Evolutionary conservation across 2,888 invertebrate genomes (phyloP).

Genomic region (Colostygia pectinataria): DNA sequence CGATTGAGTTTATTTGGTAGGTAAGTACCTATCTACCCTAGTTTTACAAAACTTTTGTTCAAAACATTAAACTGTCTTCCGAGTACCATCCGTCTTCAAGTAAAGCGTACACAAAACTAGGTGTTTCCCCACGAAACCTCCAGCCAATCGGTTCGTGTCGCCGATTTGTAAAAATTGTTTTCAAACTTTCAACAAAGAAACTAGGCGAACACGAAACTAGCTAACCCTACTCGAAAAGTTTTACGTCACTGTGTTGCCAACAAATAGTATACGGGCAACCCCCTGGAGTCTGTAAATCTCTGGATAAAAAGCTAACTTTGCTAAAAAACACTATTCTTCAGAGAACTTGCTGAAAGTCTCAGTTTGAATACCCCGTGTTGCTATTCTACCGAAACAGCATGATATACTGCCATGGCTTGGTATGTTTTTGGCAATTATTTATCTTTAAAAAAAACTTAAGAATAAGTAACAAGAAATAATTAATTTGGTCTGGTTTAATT

Average conservation of each 20-base stretch:
- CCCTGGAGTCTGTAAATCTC: slow-evolving; percentile 28
- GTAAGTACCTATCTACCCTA: too few relatives aligned
- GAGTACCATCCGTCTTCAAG: neutral
- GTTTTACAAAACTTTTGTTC: neutral
- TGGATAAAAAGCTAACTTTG: slow-evolving; percentile 20
- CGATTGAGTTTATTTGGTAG: too few relatives aligned
- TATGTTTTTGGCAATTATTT: too few relatives aligned
- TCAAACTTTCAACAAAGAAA: slow-evolving; percentile 25
- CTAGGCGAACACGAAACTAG: slow-evolving; percentile 22
- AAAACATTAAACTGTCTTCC: neutral
- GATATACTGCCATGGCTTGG: neutral
- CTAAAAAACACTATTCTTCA: slow-evolving; percentile 14
- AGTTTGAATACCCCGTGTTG: neutral
- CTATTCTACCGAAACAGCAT: neutral
- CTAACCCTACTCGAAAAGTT: slow-evolving; percentile 27
- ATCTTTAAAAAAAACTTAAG: too few relatives aligned
- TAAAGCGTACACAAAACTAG: neutral
- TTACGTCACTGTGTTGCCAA: slow-evolving; percentile 22
- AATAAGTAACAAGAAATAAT: too few relatives aligned
- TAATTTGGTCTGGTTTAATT: too few relatives aligned
- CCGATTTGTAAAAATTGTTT: slow-evolving; percentile 21
- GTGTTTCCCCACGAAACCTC: slow-evolving; percentile 4
- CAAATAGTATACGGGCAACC: slow-evolving; percentile 20
- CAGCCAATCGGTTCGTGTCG: slow-evolving; percentile 15
- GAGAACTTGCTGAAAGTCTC: slow-evolving; percentile 4